Percentiles rank a stretch among this genome's conserved stretches.
Evolutionary conservation across 2,888 invertebrate species (phyloP).

Genomic region (Mesochorus sp.): DNA sequence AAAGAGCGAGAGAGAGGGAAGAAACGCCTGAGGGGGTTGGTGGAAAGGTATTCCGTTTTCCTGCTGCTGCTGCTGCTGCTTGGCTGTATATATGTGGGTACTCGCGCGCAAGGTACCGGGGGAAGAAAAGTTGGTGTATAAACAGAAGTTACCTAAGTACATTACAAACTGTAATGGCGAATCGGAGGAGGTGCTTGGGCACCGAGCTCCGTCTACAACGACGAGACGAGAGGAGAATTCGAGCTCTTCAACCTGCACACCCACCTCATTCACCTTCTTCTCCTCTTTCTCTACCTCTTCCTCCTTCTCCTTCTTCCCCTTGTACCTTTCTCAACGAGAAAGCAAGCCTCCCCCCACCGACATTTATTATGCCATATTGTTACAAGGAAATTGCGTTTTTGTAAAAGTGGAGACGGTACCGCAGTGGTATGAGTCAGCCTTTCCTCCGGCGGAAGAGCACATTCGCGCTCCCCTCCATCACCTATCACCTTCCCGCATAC

Average conservation of each 20-base stretch:
- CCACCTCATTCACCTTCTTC: constrained; percentile 4
- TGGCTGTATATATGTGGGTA: constrained; percentile 11
- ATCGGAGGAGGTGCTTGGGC: constrained; percentile 75
- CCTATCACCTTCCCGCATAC: constrained; percentile 60
- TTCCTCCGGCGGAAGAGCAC: constrained; percentile 14
- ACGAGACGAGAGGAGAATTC: constrained; percentile 67
- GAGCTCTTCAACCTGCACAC: constrained; percentile 69
- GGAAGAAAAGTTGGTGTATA: constrained; percentile 80
- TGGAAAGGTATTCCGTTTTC: constrained; percentile 53
- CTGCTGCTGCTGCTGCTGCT: constrained; percentile 1
- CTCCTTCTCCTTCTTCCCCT: neutral
- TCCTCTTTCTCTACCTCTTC: constrained; percentile 6
- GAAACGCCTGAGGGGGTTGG: constrained; percentile 59
- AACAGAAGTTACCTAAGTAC: constrained; percentile 82
- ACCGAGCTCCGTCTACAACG: constrained; percentile 64
- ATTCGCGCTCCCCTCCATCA: constrained; percentile 1
- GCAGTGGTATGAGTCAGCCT: constrained; percentile 39
- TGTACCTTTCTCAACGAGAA: constrained; percentile 31
- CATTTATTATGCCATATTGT: constrained; percentile 81
- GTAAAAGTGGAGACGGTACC: constrained; percentile 71
- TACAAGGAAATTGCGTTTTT: constrained; percentile 81
- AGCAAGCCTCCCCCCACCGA: constrained; percentile 58
- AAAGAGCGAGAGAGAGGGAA: constrained; percentile 65
- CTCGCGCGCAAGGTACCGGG: constrained; percentile 28
- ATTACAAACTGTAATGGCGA: constrained; percentile 81